Conservation (phyloP, 2,797 vertebrate genomes). For the Nyctalus aviator region DNA sequence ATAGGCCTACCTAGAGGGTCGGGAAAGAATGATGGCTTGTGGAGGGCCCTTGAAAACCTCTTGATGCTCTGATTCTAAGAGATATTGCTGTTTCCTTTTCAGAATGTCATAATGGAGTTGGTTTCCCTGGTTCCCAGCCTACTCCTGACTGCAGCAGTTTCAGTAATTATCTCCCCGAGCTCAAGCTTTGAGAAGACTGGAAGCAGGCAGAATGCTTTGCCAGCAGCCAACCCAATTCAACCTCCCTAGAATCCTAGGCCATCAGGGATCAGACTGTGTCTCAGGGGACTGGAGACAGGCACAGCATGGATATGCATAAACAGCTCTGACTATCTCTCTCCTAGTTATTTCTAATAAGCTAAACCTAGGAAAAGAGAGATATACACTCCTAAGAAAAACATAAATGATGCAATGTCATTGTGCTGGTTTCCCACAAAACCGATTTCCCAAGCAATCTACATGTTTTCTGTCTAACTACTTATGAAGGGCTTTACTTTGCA, state of each 20-base stretch:
- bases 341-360: constrained; percentile 45
- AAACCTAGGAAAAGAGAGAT: constrained; percentile 5
- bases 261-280: not conserved
- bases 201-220: not conserved
- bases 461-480: constrained; percentile 10
- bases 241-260: not conserved
- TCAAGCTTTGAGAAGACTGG: not conserved
- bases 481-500: not conserved
- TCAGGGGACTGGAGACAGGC: not conserved
- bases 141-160: not conserved
- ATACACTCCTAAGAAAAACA: constrained; percentile 19
- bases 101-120: not conserved
- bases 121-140: constrained; percentile 5
- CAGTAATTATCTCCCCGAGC: constrained; percentile 17
- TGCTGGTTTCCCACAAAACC: constrained; percentile 29
- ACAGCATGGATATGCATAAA: not conserved
- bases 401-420: constrained; percentile 31
- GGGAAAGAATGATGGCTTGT: not conserved
- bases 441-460: not conserved
- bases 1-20: not conserved
- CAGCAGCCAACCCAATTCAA: not conserved
- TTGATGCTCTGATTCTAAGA: constrained; percentile 16
- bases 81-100: constrained; percentile 42
- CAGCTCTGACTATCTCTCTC: not conserved
- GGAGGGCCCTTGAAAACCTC: not conserved